A percentile compares a stretch with the other conserved stretches of the same genome.
These are phyloP conservation scores for Brachynemurus nebulosus DNA, from an alignment of 2,888 invertebrate species.

Conservation along the genomic window DNA sequence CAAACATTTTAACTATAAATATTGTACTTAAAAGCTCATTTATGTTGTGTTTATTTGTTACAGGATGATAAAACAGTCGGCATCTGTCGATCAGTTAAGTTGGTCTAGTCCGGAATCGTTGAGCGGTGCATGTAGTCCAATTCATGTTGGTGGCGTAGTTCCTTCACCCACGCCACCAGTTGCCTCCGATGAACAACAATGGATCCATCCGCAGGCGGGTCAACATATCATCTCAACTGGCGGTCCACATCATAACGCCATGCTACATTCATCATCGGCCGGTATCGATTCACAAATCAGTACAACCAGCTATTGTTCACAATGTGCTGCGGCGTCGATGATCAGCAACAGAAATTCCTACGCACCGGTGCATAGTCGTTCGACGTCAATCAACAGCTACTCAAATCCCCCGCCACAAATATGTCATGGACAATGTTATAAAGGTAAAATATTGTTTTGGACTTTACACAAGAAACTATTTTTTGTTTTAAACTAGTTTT, in stretches of 20 bases:
- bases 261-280: neutral
- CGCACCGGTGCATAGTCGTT: neutral
- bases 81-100: conserved; percentile 6
- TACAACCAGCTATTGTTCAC: conserved; percentile 2
- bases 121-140: conserved; percentile 5
- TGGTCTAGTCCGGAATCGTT: conserved; percentile 8
- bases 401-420: neutral
- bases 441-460: neutral
- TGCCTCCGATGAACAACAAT: conserved; percentile 1
- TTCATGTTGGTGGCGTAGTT: neutral
- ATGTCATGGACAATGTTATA: neutral
- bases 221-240: neutral
- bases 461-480: no score
- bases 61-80: conserved; percentile 6
- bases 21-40: no score
- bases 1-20: no score
- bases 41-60: no score
- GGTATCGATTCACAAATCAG: neutral
- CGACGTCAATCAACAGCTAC: conserved; percentile 1
- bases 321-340: neutral
- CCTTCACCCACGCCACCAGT: neutral
- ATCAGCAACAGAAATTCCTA: neutral
- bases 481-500: no score
- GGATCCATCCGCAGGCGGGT: neutral
- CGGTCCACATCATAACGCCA: no score